These are phyloP conservation scores for Oegoconia quadripuncta DNA, from an alignment of 2,888 invertebrate genomes.

Conservation along the genomic window DNA sequence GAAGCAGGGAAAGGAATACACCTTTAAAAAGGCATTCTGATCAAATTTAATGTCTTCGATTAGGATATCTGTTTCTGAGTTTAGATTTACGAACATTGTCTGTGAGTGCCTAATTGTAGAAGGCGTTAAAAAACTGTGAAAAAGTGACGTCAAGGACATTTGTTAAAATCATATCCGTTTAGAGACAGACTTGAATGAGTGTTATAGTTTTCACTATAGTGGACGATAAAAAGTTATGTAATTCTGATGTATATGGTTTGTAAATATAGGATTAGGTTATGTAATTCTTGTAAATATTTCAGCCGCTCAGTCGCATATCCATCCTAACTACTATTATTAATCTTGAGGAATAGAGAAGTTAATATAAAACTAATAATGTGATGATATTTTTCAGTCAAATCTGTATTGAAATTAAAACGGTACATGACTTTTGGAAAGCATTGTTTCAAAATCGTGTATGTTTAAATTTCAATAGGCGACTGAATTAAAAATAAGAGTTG, in stretches of 20 bases:
- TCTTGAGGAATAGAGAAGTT: slow-evolving; percentile 36
- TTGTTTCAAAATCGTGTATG: no score
- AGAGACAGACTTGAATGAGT: slow-evolving; percentile 22
- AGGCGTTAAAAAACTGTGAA: slow-evolving; percentile 14
- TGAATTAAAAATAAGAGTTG: slow-evolving; percentile 13
- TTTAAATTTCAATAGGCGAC: slow-evolving; percentile 25
- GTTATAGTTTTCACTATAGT: slow-evolving; percentile 24
- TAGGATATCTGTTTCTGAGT: no score
- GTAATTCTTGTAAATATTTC: slow-evolving; percentile 40
- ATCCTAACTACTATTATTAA: slow-evolving; percentile 57
- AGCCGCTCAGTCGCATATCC: slow-evolving; percentile 71
- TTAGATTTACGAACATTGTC: slow-evolving; percentile 3
- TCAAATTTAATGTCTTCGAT: no score
- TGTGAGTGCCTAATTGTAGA: slow-evolving; percentile 19
- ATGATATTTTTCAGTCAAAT: no score
- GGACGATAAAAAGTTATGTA: slow-evolving; percentile 27
- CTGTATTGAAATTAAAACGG: no score
- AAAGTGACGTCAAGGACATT: slow-evolving; percentile 15
- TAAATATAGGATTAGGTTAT: slow-evolving; percentile 40
- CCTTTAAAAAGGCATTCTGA: no score
- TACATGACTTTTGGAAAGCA: no score
- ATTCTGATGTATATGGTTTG: slow-evolving; percentile 48
- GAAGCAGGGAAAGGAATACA: no score
- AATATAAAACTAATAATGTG: slow-evolving; percentile 30
- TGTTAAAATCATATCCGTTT: slow-evolving; percentile 25